Evolutionary conservation across 2,113 vertebrate species (phyloP), one percentile per base, ranked within the genome.

Genomic region (Varanus komodoensis): DNA sequence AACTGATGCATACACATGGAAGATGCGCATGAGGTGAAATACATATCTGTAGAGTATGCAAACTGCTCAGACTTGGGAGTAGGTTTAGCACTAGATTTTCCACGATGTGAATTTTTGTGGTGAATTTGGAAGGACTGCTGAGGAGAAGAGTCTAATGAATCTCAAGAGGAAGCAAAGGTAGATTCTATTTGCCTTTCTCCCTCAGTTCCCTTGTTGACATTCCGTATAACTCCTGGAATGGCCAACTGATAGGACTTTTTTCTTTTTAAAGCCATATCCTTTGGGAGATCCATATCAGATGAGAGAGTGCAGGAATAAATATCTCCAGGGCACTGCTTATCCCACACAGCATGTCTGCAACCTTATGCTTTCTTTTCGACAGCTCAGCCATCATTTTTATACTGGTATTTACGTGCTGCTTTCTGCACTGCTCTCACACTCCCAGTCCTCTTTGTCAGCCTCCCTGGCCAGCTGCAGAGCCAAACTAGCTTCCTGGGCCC

Each of bases 251-350:
- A 0, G 89, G 94, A 94, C 91, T 23, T 44, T 64, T 19, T 64
- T 64, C 17, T 61, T 61, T 61, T 61, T 61, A 93, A 87, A 38
- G 68, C 21, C 89, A 0, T 50, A 19, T 52, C 82, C 61, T 15
- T 89, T 71, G 78, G 78, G 83, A 80, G 7, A 92, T 84, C 23
- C 23, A 0, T 54, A 82, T 93, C 3, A 21, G 84, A 91, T 88
- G n/a, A 77, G 69, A 84, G 3, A 64, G 71, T 1, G 32, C 48
- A 93, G 75, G 87, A 93, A 54, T 57, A 90, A 92, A 87, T 48
- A 90, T n/a, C 92, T 86, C 80, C 32, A 84, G 85, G 89, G 85
- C 48, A 73, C 38, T 0, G 0, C 95, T 96, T 94, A 81, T 88
- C 73, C 93, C 88, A 0, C 50, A 48, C 4, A n/a, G 44, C 3